A percentile compares a stretch with the other conserved stretches of the same genome.
These are phyloP conservation scores for Meloidogyne hapla DNA, from an alignment of 1,140 invertebrate species.

Conservation along the genomic window DNA sequence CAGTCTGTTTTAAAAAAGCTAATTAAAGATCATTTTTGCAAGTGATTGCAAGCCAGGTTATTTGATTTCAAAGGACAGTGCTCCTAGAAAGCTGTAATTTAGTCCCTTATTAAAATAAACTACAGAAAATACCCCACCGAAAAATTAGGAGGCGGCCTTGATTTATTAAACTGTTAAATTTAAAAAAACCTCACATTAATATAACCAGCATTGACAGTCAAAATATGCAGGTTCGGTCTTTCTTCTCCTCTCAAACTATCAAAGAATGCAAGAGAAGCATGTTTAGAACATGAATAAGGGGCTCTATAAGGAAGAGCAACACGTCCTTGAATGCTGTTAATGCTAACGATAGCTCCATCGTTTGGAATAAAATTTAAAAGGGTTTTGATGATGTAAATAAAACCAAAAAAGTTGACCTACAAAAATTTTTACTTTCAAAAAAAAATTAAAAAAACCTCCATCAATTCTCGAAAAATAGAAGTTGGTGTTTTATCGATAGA, in stretches of 20 bases:
- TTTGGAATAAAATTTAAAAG: slow-evolving; percentile 76
- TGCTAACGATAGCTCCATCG: slow-evolving; percentile 79
- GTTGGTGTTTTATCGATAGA: slow-evolving; percentile 75
- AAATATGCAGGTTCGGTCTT: slow-evolving; percentile 51
- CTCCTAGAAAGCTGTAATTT: no score
- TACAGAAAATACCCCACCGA: background rate
- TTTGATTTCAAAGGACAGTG: no score
- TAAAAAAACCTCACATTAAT: slow-evolving; percentile 45
- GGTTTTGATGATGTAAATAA: slow-evolving; percentile 83
- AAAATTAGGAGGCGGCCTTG: background rate
- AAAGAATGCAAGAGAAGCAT: slow-evolving; percentile 70
- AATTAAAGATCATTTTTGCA: no score
- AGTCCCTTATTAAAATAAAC: background rate
- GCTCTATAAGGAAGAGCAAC: slow-evolving; percentile 76
- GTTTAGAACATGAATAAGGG: slow-evolving; percentile 84
- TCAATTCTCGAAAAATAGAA: slow-evolving; percentile 83
- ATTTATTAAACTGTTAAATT: background rate
- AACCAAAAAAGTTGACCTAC: slow-evolving; percentile 86
- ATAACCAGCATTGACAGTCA: slow-evolving; percentile 56
- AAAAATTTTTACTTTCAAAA: background rate
- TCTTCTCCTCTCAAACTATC: slow-evolving; percentile 63
- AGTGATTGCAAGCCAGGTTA: no score
- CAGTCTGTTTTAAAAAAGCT: slow-evolving; percentile 41
- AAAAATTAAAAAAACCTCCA: slow-evolving; percentile 67
- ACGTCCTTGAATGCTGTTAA: slow-evolving; percentile 90